Evolutionary conservation across 2,888 invertebrate species (phyloP).

Genomic region (Ichneumoninae sp.): DNA sequence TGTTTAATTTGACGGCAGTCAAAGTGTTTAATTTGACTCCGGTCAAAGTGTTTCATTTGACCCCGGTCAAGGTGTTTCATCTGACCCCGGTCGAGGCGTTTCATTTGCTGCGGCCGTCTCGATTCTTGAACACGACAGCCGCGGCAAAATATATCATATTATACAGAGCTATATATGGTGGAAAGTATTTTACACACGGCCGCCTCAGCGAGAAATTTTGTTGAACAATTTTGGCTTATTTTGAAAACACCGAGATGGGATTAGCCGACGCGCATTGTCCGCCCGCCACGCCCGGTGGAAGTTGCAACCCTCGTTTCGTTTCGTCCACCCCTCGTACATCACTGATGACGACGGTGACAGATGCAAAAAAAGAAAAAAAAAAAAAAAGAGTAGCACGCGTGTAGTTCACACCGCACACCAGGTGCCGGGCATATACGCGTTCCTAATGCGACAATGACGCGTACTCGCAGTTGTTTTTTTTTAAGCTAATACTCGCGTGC

Average conservation of each 20-base stretch:
- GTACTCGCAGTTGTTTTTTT: slow-evolving; percentile 57
- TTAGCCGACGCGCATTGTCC: slow-evolving; percentile 62
- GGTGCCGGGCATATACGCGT: slow-evolving; percentile 48
- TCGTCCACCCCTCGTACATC: slow-evolving; percentile 47
- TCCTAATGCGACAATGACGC: slow-evolving; percentile 61
- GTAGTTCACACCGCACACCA: slow-evolving; percentile 60
- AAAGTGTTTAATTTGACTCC: no score
- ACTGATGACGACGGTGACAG: slow-evolving; percentile 47
- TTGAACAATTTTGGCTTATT: slow-evolving; percentile 67
- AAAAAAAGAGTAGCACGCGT: slow-evolving; percentile 54
- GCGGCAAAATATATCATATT: not conserved
- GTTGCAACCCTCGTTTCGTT: slow-evolving; percentile 70
- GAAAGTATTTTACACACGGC: not conserved
- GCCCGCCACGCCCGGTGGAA: slow-evolving; percentile 36
- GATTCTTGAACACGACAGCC: no score
- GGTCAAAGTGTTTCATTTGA: no score
- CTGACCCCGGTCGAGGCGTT: no score
- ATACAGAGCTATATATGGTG: not conserved
- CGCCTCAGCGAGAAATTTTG: not conserved
- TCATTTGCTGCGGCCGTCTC: no score
- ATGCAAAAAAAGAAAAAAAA: slow-evolving; percentile 28
- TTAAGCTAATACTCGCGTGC: slow-evolving; percentile 67
- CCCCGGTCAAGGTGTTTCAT: no score
- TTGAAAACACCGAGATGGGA: slow-evolving; percentile 73
- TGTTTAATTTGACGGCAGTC: no score